Evolutionary conservation across 2,888 invertebrate species (phyloP).

Genomic region (Nymphalis urticae): DNA sequence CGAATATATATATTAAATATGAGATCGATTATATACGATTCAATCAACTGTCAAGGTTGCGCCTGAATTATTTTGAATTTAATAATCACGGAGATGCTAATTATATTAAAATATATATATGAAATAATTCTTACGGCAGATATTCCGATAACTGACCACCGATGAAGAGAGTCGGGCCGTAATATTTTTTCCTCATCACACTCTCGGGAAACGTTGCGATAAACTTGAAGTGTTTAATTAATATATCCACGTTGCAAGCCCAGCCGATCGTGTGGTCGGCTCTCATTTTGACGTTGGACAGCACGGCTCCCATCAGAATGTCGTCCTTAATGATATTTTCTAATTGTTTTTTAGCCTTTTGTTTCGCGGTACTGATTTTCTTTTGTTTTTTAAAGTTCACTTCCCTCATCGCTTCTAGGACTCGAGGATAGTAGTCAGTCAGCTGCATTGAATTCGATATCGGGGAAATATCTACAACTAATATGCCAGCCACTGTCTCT

Average conservation of each 20-base stretch:
- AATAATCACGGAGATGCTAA: not conserved
- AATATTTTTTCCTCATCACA: conserved; percentile 59
- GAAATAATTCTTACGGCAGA: conserved; percentile 81
- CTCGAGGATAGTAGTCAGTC: conserved; percentile 80
- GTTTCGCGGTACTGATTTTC: conserved; percentile 50
- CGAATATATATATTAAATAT: too few relatives aligned
- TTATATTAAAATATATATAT: not conserved
- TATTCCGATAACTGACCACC: conserved; percentile 91
- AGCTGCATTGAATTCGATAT: conserved; percentile 72
- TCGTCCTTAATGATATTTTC: conserved; percentile 71
- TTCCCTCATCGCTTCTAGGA: conserved; percentile 76
- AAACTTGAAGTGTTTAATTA: conserved; percentile 83
- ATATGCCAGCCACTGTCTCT: conserved; percentile 79
- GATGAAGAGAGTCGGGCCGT: conserved; percentile 89
- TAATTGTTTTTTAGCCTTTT: conserved; percentile 50
- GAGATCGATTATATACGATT: not conserved
- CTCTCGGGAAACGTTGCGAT: conserved; percentile 83
- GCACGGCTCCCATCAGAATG: conserved; percentile 75
- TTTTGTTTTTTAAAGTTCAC: conserved; percentile 53
- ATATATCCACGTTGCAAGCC: conserved; percentile 87
- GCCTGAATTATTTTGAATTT: not conserved
- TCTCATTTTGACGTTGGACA: conserved; percentile 79
- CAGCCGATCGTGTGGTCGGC: conserved; percentile 77
- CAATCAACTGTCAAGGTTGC: conserved; percentile 6
- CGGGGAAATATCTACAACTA: conserved; percentile 87